These are phyloP conservation scores for Minunthozetes semirufus DNA, from an alignment of 2,888 invertebrate genomes.

Conservation along the genomic window DNA sequence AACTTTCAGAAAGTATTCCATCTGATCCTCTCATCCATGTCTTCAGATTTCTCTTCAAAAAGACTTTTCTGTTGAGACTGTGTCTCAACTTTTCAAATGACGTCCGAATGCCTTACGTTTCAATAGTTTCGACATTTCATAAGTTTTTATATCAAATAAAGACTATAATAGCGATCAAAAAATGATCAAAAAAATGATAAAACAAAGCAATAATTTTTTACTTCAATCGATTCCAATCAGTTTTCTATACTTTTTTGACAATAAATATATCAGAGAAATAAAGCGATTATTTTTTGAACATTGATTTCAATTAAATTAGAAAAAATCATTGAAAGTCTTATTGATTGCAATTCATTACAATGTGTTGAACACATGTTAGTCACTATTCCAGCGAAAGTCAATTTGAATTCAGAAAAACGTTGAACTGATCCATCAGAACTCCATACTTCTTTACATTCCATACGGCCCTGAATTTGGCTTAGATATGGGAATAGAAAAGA, in stretches of 20 bases:
- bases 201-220: not conserved
- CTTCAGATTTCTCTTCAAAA: no score
- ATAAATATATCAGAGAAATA: not conserved
- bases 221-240: not conserved
- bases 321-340: no score
- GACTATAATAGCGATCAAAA: not conserved
- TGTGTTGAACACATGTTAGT: not conserved
- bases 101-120: no score
- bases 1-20: no score
- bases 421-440: conserved; percentile 36
- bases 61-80: no score
- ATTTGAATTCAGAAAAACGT: not conserved
- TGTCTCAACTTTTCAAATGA: no score
- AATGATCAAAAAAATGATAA: no score
- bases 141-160: not conserved
- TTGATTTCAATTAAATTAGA: no score
- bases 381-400: not conserved
- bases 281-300: not conserved
- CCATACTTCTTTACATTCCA: conserved; percentile 94
- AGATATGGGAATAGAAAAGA: conserved; percentile 42
- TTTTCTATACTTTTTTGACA: not conserved
- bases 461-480: conserved; percentile 35
- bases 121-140: not conserved
- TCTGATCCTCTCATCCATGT: no score
- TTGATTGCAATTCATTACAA: not conserved